Percentiles rank a stretch among this genome's conserved stretches.
phyloP scores from a whole-genome alignment of 2,797 vertebrate species.

The Cichlasoma orientale region DNA sequence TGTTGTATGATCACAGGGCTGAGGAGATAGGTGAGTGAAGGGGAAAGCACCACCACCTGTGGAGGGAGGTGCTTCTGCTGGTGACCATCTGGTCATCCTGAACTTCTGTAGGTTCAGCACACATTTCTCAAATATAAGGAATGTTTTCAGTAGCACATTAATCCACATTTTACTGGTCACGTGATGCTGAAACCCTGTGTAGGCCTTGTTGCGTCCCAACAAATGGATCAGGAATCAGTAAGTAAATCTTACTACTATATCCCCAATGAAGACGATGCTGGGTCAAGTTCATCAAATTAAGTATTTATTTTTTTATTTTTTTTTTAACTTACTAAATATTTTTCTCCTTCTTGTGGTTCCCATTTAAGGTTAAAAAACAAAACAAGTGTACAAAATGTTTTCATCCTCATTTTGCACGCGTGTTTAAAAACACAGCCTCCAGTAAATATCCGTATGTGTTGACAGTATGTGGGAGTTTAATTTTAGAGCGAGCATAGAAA shows the following conservation, averaged over 20 bases:
- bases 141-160: too few relatives aligned
- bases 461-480: conserved; percentile 15
- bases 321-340: not conserved
- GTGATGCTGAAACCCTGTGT: too few relatives aligned
- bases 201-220: not conserved
- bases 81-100: conserved; percentile 45
- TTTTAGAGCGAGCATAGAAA: conserved; percentile 15
- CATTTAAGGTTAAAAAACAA: not conserved
- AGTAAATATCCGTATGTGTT: not conserved
- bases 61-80: conserved; percentile 29
- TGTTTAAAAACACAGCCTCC: not conserved
- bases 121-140: too few relatives aligned
- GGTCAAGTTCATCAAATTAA: not conserved
- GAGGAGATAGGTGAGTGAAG: conserved; percentile 23
- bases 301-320: not conserved
- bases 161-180: too few relatives aligned
- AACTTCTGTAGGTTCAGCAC: too few relatives aligned
- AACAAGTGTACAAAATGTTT: not conserved
- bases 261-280: rapidly evolving
- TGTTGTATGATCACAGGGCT: conserved; percentile 52
- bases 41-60: conserved; percentile 48
- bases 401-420: not conserved
- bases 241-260: rapidly evolving
- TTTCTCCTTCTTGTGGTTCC: rapidly evolving
- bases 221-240: not conserved